These are phyloP conservation scores for Erpobdella octoculata DNA, from an alignment of 2,888 invertebrate species.

Conservation along the genomic window DNA sequence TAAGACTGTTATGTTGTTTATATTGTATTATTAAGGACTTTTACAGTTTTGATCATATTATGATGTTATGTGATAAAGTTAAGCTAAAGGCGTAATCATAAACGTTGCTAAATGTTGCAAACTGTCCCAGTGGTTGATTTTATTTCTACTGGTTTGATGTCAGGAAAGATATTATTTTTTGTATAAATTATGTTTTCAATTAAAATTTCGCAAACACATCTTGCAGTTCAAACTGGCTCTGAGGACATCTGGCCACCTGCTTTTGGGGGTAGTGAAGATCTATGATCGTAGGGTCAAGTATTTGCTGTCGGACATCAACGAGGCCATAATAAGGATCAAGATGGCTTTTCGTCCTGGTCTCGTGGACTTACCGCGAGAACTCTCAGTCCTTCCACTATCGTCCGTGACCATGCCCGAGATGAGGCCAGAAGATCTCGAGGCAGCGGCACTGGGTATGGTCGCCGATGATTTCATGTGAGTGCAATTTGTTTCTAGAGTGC, in stretches of 20 bases:
- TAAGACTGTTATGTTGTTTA: no score
- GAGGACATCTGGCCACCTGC: conserved; percentile 90
- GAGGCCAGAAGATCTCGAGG: background rate
- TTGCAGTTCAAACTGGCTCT: conserved; percentile 86
- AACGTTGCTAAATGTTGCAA: no score
- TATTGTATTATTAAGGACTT: no score
- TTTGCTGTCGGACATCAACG: conserved; percentile 95
- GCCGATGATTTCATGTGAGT: background rate
- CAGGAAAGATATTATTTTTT: no score
- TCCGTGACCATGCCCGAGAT: background rate
- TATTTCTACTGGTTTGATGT: no score
- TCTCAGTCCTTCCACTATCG: background rate
- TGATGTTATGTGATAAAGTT: no score
- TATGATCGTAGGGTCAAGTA: conserved; percentile 98
- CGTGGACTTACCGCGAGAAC: background rate
- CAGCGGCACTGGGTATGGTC: background rate
- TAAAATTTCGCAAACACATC: no score
- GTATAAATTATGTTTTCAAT: no score
- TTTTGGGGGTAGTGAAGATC: conserved; percentile 93
- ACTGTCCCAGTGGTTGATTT: no score
- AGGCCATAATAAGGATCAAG: conserved; percentile 98
- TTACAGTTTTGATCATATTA: no score
- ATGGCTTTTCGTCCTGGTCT: conserved; percentile 69
- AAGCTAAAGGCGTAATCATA: no score
- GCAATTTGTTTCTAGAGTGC: background rate